Evolutionary conservation across 2,113 vertebrate species (phyloP).

Genomic region (Helogale parvula): DNA sequence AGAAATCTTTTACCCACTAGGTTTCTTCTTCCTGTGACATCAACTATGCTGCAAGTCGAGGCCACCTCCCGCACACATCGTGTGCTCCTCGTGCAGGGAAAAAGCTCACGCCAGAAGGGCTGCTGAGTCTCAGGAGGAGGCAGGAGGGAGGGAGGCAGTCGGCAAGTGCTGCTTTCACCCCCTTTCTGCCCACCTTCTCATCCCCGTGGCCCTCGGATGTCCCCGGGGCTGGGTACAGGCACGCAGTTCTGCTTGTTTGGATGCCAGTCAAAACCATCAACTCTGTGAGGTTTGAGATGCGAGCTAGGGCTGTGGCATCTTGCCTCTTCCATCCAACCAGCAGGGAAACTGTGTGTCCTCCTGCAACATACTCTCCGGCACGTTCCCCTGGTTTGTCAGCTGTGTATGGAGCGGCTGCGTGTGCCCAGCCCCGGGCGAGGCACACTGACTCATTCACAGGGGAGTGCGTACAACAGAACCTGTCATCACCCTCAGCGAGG

Average conservation of each 20-base stretch:
- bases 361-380: background rate
- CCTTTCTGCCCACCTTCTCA: background rate
- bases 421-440: background rate
- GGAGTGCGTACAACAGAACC: background rate
- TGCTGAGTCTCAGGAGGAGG: background rate
- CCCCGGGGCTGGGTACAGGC: too few species aligned
- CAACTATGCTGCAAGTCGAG: background rate
- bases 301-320: background rate
- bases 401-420: background rate
- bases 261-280: background rate
- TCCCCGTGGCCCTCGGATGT: background rate
- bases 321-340: background rate
- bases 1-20: background rate
- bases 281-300: background rate
- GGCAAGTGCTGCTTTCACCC: too few species aligned
- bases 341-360: background rate
- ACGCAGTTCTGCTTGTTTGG: background rate
- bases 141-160: background rate
- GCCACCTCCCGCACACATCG: background rate
- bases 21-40: background rate
- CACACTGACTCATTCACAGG: background rate
- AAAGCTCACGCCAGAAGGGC: background rate
- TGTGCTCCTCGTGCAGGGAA: background rate
- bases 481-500: background rate
- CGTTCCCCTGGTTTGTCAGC: background rate